Evolutionary conservation across 64 coral and sea anemone species (phyloP).

Genomic region (Pocillopora damicornis): DNA sequence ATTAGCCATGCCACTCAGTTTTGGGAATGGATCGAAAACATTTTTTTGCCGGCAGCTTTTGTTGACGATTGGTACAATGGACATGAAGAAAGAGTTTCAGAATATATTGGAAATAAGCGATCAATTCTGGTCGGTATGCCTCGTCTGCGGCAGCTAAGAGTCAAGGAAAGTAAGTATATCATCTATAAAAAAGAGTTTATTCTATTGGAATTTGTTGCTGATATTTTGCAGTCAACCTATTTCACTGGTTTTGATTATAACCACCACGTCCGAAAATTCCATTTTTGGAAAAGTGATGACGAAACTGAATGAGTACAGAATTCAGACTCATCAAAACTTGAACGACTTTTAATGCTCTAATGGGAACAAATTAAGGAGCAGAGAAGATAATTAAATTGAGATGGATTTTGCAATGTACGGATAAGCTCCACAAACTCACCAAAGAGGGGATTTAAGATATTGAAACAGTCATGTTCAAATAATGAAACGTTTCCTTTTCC

Average conservation of each 20-base stretch:
- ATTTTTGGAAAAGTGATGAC: background rate
- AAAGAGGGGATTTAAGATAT: too few species aligned
- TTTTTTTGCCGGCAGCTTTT: slow-evolving; percentile 1
- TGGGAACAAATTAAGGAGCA: too few species aligned
- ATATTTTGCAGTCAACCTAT: too few species aligned
- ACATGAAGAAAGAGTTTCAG: background rate
- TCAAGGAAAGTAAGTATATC: slow-evolving; percentile 13
- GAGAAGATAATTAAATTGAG: too few species aligned
- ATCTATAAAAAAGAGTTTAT: background rate
- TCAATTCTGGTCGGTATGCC: slow-evolving; percentile 48
- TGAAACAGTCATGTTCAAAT: too few species aligned
- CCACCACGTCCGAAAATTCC: too few species aligned
- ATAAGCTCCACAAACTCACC: too few species aligned
- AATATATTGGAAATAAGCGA: slow-evolving; percentile 38
- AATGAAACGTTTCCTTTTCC: background rate
- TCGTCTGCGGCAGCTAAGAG: slow-evolving; percentile 27
- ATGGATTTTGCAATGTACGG: too few species aligned
- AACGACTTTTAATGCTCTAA: too few species aligned
- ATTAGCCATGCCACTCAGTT: background rate
- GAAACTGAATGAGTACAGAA: too few species aligned
- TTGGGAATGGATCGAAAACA: slow-evolving; percentile 1
- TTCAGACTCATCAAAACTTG: too few species aligned
- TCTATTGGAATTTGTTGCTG: background rate
- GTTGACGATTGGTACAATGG: slow-evolving; percentile 22
- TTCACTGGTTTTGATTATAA: too few species aligned